phyloP scores from a whole-genome alignment of 2,797 vertebrate genomes.

The Etheostoma perlongum region DNA sequence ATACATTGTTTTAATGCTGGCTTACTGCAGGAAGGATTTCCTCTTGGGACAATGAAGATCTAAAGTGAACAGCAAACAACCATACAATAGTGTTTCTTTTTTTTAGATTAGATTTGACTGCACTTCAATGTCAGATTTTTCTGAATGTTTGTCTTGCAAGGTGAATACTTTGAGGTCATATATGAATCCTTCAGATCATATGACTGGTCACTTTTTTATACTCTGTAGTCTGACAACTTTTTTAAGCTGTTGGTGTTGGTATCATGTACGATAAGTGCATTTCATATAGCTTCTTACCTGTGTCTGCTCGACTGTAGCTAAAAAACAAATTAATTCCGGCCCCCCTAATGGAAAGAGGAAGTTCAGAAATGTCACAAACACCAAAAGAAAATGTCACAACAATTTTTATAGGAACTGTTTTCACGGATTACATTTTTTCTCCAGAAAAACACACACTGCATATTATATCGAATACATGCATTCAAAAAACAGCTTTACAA shows the following conservation, averaged over 20 bases:
- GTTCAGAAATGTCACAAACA: conserved; percentile 23
- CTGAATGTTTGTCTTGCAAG: background rate
- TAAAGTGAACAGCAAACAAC: background rate
- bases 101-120: background rate
- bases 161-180: too few relatives aligned
- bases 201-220: background rate
- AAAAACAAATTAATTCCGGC: conserved; percentile 83
- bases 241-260: too few relatives aligned
- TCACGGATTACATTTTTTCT: background rate
- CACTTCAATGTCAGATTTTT: background rate
- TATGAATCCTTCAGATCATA: too few relatives aligned
- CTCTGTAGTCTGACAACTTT: too few relatives aligned
- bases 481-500: background rate
- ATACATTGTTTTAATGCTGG: background rate
- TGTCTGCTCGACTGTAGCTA: conserved; percentile 79
- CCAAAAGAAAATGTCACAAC: conserved; percentile 3
- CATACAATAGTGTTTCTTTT: background rate
- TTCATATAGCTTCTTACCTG: conserved; percentile 66
- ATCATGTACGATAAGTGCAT: background rate
- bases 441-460: background rate
- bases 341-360: conserved; percentile 78
- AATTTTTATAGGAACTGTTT: background rate
- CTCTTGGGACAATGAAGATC: background rate
- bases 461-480: background rate
- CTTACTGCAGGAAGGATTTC: background rate